These are phyloP conservation scores for Psittacula echo DNA, from an alignment of 2,797 vertebrate species.

Conservation along the genomic window DNA sequence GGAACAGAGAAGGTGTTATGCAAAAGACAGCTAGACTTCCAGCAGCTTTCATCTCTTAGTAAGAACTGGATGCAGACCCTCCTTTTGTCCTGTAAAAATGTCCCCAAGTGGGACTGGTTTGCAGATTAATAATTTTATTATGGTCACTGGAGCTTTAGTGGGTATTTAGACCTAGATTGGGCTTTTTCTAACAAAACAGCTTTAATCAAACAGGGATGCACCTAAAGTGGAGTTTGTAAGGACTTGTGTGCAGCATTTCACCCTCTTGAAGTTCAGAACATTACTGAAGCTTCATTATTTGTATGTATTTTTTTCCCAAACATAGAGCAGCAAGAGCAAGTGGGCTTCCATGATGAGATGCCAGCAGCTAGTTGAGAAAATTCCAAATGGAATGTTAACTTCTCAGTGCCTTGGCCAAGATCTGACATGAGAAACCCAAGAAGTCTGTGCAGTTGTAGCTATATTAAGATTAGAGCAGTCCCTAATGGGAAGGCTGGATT, in stretches of 20 bases:
- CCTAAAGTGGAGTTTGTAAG: not conserved
- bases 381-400: not conserved
- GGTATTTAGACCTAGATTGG: not conserved
- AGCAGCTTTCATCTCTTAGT: not conserved
- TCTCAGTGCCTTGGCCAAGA: not conserved
- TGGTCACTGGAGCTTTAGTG: not conserved
- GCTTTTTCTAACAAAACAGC: not conserved
- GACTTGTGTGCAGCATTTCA: not conserved
- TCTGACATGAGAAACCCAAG: conserved; percentile 4
- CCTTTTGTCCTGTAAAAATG: not conserved
- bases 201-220: not conserved
- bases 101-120: not conserved
- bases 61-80: not conserved
- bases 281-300: not conserved
- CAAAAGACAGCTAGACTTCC: not conserved
- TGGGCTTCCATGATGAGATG: not conserved
- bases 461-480: conserved; percentile 31
- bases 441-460: not conserved
- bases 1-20: not conserved
- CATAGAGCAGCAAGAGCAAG: not conserved
- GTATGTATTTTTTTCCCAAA: not conserved
- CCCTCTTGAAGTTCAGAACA: not conserved
- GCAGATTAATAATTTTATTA: not conserved
- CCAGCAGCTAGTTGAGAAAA: conserved; percentile 11
- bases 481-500: not conserved